Percentiles rank a stretch among this genome's conserved stretches.
Conservation (phyloP, 2,888 invertebrate genomes). For the Cataglyphis cursor region DNA sequence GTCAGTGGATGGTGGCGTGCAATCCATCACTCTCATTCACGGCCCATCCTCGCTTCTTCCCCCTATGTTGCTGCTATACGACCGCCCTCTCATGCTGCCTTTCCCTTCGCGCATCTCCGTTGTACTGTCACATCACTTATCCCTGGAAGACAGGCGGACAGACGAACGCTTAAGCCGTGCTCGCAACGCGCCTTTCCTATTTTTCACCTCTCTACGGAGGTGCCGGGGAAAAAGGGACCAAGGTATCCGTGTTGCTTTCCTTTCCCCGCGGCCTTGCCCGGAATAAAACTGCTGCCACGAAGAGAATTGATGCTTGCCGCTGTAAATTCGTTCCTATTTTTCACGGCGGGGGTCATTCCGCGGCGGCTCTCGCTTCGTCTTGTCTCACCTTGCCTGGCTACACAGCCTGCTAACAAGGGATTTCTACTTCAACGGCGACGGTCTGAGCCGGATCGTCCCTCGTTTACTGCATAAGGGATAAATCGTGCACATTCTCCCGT, state of each 20-base stretch:
- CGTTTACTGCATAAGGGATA: conserved; percentile 40
- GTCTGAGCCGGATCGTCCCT: conserved; percentile 36
- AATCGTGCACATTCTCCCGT: conserved; percentile 34
- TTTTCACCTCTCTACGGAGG: conserved; percentile 58
- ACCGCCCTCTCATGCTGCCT: conserved; percentile 39
- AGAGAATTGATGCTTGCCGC: conserved; percentile 73
- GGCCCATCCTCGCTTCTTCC: conserved; percentile 52
- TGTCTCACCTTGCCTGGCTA: conserved; percentile 55
- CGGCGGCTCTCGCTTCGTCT: conserved; percentile 60
- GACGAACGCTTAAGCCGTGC: conserved; percentile 66
- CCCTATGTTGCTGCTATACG: conserved; percentile 37
- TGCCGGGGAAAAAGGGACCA: conserved; percentile 33
- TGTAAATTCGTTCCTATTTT: conserved; percentile 76
- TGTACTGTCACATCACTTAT: conserved; percentile 71
- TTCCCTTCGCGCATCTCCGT: conserved; percentile 46
- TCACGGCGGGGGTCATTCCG: conserved; percentile 61
- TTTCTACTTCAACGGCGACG: conserved; percentile 59
- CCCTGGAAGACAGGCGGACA: conserved; percentile 66
- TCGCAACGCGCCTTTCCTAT: conserved; percentile 64
- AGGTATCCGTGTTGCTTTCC: conserved; percentile 33
- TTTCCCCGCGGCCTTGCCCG: conserved; percentile 19
- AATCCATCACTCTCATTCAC: conserved; percentile 80
- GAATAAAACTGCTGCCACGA: conserved; percentile 73
- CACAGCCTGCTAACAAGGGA: conserved; percentile 72
- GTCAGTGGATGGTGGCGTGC: conserved; percentile 73